Percentiles rank a stretch among this genome's conserved stretches.
phyloP scores from a whole-genome alignment of 2,113 vertebrate genomes.

The Takifugu bimaculatus region DNA sequence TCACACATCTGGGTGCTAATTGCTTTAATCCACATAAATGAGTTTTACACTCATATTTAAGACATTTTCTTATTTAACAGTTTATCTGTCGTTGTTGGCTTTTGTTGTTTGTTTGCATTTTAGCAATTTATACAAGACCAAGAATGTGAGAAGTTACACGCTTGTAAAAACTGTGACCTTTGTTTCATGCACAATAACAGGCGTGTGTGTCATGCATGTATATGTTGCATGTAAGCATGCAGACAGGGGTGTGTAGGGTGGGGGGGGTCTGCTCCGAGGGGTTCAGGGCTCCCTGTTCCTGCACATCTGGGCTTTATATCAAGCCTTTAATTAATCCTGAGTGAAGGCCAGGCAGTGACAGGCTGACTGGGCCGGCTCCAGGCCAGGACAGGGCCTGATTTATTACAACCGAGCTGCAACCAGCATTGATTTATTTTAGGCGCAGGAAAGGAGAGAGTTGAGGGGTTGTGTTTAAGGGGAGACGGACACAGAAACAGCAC shows the following conservation, averaged over 20 bases:
- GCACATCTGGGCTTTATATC: constrained; percentile 99
- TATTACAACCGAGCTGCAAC: constrained; percentile 94
- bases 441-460: constrained; percentile 69
- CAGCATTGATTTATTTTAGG: constrained; percentile 98
- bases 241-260: constrained; percentile 8
- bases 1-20: too few species aligned
- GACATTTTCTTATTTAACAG: too few species aligned
- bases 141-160: too few species aligned
- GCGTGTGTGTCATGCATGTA: constrained; percentile 28
- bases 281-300: constrained; percentile 77
- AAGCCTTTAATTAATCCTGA: constrained; percentile 99
- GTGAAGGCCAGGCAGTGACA: constrained; percentile 99
- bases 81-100: too few species aligned
- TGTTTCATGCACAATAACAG: constrained; percentile 18
- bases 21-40: too few species aligned
- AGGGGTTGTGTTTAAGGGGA: constrained; percentile 48
- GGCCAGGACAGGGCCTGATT: constrained; percentile 96
- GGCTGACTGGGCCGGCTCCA: constrained; percentile 99
- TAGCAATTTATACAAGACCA: too few species aligned
- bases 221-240: constrained; percentile 4
- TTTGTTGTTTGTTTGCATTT: too few species aligned
- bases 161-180: background rate
- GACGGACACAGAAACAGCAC: constrained; percentile 80
- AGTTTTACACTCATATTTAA: too few species aligned
- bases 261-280: constrained; percentile 42